A percentile compares a stretch with the other conserved stretches of the same genome.
These are phyloP conservation scores for Gavia stellata DNA, from an alignment of 2,113 vertebrate genomes.

Conservation along the genomic window DNA sequence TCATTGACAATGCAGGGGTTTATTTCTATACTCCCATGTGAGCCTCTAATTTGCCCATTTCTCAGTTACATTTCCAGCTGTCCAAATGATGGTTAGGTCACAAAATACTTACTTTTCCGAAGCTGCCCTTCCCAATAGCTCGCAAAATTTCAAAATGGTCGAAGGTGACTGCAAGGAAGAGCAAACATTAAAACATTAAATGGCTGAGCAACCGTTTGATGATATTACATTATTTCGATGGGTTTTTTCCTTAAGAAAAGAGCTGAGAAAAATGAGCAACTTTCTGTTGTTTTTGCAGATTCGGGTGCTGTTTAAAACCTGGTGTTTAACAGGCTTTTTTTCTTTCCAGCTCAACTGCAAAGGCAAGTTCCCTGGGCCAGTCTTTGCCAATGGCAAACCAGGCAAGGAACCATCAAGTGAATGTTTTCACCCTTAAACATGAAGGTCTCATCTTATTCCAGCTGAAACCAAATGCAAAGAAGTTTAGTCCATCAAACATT, in stretches of 20 bases:
- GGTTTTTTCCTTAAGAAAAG: neutral
- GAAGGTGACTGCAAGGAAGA: slow-evolving; percentile 86
- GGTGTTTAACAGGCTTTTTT: neutral
- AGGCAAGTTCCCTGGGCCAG: neutral
- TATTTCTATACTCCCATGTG: neutral
- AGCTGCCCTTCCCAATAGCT: slow-evolving; percentile 98
- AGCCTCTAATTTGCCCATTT: neutral
- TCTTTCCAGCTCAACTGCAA: neutral
- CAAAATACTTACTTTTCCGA: slow-evolving; percentile 89
- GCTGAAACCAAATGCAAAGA: neutral
- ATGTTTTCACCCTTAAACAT: neutral
- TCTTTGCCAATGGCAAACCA: neutral
- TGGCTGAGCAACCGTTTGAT: neutral
- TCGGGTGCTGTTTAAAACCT: neutral
- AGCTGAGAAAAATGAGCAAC: neutral
- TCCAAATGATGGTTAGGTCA: neutral
- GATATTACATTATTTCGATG: neutral
- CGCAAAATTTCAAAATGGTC: slow-evolving; percentile 97
- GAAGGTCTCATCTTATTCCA: neutral
- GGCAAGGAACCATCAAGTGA: neutral
- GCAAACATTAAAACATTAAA: neutral
- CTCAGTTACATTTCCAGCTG: neutral
- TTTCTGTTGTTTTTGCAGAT: neutral
- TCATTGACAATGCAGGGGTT: neutral
- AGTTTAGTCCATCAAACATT: neutral